A percentile compares a stretch with the other conserved stretches of the same genome.
These are phyloP conservation scores for Acanthurus tractus DNA, from an alignment of 2,797 vertebrate species.

Conservation along the genomic window DNA sequence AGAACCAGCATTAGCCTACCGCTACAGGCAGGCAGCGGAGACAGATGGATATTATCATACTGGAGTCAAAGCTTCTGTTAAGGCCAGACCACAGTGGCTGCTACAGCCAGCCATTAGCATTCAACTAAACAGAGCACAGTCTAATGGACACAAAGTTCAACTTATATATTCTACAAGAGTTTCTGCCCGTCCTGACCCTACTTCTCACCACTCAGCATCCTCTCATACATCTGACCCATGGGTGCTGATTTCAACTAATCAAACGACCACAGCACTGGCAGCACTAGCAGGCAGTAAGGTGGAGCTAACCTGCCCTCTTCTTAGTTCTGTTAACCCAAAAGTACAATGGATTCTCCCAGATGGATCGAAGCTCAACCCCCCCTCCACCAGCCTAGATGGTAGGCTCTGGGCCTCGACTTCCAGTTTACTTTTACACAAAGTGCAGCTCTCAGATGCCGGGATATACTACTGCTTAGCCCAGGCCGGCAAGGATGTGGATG, in stretches of 20 bases:
- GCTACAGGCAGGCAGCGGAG: constrained; percentile 89
- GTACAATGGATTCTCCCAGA: constrained; percentile 91
- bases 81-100: constrained; percentile 89
- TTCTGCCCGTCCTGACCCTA: constrained; percentile 75
- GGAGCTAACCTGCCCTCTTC: constrained; percentile 87
- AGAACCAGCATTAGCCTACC: constrained; percentile 84
- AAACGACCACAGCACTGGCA: constrained; percentile 69
- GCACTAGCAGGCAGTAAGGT: constrained; percentile 82
- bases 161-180: constrained; percentile 87
- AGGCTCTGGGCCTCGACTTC: constrained; percentile 81
- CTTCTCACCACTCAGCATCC: constrained; percentile 29
- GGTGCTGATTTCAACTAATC: constrained; percentile 89
- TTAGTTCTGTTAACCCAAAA: constrained; percentile 85
- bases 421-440: constrained; percentile 82
- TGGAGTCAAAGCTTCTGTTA: constrained; percentile 88
- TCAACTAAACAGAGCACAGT: constrained; percentile 89
- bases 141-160: constrained; percentile 86
- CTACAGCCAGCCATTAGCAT: constrained; percentile 89
- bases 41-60: constrained; percentile 92
- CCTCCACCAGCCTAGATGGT: constrained; percentile 74
- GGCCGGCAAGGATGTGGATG: constrained; percentile 84
- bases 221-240: constrained; percentile 80
- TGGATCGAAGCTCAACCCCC: constrained; percentile 84
- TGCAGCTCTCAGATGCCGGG: constrained; percentile 85
- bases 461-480: constrained; percentile 90